Conservation (phyloP, 2,888 invertebrate genomes). For the Fragum fragum region DNA sequence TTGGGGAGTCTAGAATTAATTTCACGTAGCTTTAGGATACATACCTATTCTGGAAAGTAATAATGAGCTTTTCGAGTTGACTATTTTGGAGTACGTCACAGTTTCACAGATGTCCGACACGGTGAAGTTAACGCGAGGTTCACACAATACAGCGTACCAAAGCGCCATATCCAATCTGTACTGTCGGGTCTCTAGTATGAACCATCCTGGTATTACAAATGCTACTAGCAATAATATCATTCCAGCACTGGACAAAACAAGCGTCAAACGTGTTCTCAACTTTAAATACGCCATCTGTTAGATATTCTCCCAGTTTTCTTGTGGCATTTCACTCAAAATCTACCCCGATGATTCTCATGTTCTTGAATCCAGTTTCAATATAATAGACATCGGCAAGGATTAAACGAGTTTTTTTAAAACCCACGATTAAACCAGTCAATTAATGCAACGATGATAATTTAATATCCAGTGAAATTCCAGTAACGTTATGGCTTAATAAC, state of each 20-base stretch:
- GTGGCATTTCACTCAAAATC: too few relatives aligned
- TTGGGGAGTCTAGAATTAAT: too few relatives aligned
- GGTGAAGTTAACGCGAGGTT: background rate
- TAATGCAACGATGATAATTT: too few relatives aligned
- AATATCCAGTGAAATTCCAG: too few relatives aligned
- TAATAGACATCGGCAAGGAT: too few relatives aligned
- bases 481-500: too few relatives aligned
- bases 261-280: constrained; percentile 11
- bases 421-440: too few relatives aligned
- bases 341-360: too few relatives aligned
- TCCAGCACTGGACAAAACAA: constrained; percentile 33
- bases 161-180: constrained; percentile 46
- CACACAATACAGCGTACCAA: constrained; percentile 50
- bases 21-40: background rate
- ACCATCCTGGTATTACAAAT: constrained; percentile 50
- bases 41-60: constrained; percentile 21
- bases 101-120: constrained; percentile 27
- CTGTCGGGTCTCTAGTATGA: constrained; percentile 27
- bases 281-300: constrained; percentile 1
- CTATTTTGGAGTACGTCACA: constrained; percentile 28
- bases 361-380: too few relatives aligned
- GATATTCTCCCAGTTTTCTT: too few relatives aligned
- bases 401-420: too few relatives aligned
- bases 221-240: constrained; percentile 29
- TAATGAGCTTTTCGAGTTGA: constrained; percentile 11